phyloP scores from a whole-genome alignment of 2,797 vertebrate species.

The Pseudochirops cupreus region DNA sequence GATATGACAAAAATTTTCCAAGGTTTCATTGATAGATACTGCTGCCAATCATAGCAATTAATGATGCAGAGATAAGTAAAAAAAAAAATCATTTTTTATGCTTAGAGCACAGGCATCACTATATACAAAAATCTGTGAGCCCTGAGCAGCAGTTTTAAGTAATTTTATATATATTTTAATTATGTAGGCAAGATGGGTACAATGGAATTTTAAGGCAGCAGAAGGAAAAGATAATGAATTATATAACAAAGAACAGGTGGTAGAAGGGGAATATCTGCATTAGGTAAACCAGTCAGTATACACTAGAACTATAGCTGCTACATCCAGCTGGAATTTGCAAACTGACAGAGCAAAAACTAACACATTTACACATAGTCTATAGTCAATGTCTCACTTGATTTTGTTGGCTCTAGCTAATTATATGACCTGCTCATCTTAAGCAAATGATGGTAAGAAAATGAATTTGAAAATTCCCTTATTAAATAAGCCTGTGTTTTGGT shows the following conservation, averaged over 20 bases:
- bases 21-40: background rate
- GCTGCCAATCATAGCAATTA: background rate
- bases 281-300: background rate
- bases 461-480: background rate
- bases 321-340: background rate
- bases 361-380: background rate
- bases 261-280: background rate
- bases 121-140: background rate
- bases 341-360: background rate
- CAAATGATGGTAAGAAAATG: background rate
- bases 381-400: background rate
- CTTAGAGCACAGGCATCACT: background rate
- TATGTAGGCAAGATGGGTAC: background rate
- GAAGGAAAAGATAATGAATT: background rate
- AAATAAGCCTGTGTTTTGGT: background rate
- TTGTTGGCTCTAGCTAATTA: background rate
- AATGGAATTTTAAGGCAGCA: background rate
- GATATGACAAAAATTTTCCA: background rate
- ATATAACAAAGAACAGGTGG: background rate
- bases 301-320: background rate
- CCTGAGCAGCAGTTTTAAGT: background rate
- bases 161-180: background rate
- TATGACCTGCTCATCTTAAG: background rate
- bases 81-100: background rate
- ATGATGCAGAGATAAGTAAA: background rate